Evolutionary conservation across 2,113 vertebrate genomes (phyloP), one percentile per base, ranked within the genome.

Genomic region (Malurus cyaneus): DNA sequence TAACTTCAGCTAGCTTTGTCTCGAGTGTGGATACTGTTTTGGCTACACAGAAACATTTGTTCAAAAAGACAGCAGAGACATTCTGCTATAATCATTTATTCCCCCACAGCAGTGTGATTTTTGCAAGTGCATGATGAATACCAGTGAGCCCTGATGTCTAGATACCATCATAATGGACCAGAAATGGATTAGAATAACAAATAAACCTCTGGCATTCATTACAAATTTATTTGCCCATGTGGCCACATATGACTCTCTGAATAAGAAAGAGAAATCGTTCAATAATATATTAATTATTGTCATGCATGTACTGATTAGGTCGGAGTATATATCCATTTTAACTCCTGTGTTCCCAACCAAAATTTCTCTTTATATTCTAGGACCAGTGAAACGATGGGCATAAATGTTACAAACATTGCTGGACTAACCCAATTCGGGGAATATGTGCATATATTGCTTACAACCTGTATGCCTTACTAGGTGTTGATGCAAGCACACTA

Each of bases 391-490:
- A 69, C 15, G 39, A 16, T 15, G 4, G 10, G 4, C 12, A 25
- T 5, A 36, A 25, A 61, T 12, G 13, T n/a, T n/a, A 44, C 18
- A 74, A 66, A 57, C 7, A 11, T 16, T 20, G 3, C 4, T 41
- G 17, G 29, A 26, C 32, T 26, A 66, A 12, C 39, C 1, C 2
- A 19, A 6, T 44, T n/a, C n/a, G 21, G 67, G 17, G 6, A 80
- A 14, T 18, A 59, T 1, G 1, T 26, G 11, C 25, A 7, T 26
- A 8, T 3, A 17, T 17, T 61, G 15, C 23, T 15, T 42, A 11
- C 1, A 4, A 32, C 10, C 2, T 20, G 2, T 11, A 21, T 0
- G 0, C 12, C 20, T 52, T 34, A 42, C 13, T 24, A 70, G 56
- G 32, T 66, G 39, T 9, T n/a, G 14, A 21, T n/a, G 18, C 3